Conservation (phyloP, 2,797 vertebrate species). For the Choloepus didactylus region DNA sequence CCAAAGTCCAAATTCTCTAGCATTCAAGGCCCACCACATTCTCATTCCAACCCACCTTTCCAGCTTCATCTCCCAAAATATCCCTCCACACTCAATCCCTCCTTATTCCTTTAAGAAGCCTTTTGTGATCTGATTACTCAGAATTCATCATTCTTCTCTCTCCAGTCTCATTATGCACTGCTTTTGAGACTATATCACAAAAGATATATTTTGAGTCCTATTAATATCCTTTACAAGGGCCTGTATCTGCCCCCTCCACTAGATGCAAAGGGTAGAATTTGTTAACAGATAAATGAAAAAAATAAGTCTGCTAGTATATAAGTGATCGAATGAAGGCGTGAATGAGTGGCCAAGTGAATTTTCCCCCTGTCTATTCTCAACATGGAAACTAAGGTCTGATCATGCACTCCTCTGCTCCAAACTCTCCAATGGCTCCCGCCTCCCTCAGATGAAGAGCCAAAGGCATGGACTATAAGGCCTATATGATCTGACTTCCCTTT, state of each 20-base stretch:
- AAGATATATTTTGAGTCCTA: too few species aligned
- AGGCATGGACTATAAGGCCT: neutral
- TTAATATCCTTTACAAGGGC: too few species aligned
- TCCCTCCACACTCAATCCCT: neutral
- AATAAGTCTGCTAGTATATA: neutral
- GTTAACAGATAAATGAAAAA: neutral
- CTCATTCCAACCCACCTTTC: neutral
- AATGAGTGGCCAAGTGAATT: neutral
- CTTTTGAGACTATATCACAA: neutral
- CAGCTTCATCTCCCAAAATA: neutral
- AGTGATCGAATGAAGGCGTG: neutral
- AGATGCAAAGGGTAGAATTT: neutral
- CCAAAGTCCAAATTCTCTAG: neutral
- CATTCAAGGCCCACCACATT: neutral
- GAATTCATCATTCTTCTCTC: neutral
- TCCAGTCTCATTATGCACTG: too few species aligned
- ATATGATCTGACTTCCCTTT: neutral
- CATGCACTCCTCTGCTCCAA: neutral
- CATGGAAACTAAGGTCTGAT: neutral
- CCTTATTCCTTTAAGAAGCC: neutral
- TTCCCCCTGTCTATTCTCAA: neutral
- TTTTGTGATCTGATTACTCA: accelerated
- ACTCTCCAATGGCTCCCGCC: neutral
- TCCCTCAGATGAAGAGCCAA: neutral
- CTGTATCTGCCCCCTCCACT: neutral